Evolutionary conservation across 2,797 vertebrate genomes (phyloP).

Genomic region (Sciurus carolinensis): DNA sequence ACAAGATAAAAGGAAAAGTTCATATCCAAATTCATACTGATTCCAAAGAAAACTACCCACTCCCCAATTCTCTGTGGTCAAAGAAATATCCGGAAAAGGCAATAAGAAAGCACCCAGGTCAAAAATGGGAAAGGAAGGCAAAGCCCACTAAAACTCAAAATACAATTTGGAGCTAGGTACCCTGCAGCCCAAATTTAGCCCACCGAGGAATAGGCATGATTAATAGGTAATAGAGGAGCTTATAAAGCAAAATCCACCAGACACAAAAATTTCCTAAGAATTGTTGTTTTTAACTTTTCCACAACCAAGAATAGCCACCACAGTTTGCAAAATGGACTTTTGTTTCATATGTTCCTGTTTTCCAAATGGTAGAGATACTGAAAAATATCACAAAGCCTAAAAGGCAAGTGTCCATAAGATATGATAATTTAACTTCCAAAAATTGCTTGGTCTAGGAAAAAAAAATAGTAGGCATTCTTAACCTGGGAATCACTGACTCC

Average conservation of each 20-base stretch:
- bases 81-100: neutral
- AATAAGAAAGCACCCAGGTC: neutral
- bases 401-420: neutral
- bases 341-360: neutral
- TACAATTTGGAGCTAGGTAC: neutral
- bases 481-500: neutral
- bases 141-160: constrained; percentile 66
- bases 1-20: constrained; percentile 72
- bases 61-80: neutral
- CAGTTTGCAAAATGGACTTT: constrained; percentile 56
- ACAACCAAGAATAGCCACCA: neutral
- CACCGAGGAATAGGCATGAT: neutral
- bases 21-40: constrained; percentile 5
- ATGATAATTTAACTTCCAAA: constrained; percentile 16
- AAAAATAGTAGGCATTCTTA: constrained; percentile 28
- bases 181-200: neutral
- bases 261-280: neutral
- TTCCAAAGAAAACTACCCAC: constrained; percentile 35
- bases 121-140: constrained; percentile 55
- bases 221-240: neutral
- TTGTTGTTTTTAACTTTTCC: constrained; percentile 13
- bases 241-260: constrained; percentile 5
- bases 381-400: neutral
- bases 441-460: neutral
- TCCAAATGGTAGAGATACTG: neutral